phyloP scores from a whole-genome alignment of 2,888 invertebrate species.

The Drosophila nr. perissopoda region DNA sequence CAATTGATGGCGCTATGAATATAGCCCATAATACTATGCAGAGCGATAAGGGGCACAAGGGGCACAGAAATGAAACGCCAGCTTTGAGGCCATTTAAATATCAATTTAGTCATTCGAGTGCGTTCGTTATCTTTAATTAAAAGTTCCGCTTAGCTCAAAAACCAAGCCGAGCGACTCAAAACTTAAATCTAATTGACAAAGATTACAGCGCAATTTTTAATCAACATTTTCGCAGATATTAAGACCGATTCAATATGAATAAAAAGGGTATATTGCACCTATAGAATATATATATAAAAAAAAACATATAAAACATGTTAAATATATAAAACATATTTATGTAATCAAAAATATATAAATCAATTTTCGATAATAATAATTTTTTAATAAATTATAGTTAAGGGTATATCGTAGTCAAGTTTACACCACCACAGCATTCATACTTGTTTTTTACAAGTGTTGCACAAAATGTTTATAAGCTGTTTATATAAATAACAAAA shows the following conservation, averaged over 20 bases:
- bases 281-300: no score
- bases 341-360: rapidly evolving
- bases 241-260: neutral
- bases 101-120: slow-evolving; percentile 54
- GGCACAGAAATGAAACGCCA: slow-evolving; percentile 44
- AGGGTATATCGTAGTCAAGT: neutral
- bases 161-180: slow-evolving; percentile 3
- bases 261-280: neutral
- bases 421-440: neutral
- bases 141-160: slow-evolving; percentile 63
- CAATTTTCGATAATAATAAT: rapidly evolving
- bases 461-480: neutral
- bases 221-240: neutral
- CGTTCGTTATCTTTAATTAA: slow-evolving; percentile 63
- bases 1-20: slow-evolving; percentile 60
- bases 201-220: slow-evolving; percentile 13
- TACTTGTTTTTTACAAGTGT: neutral
- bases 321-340: neutral
- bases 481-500: neutral
- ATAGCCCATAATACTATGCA: slow-evolving; percentile 23
- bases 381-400: no score
- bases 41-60: slow-evolving; percentile 21
- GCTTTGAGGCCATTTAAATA: slow-evolving; percentile 51
- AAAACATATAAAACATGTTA: neutral
- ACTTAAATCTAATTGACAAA: slow-evolving; percentile 34